phyloP scores from a whole-genome alignment of 2,888 invertebrate species.

The Protophormia terraenovae region DNA sequence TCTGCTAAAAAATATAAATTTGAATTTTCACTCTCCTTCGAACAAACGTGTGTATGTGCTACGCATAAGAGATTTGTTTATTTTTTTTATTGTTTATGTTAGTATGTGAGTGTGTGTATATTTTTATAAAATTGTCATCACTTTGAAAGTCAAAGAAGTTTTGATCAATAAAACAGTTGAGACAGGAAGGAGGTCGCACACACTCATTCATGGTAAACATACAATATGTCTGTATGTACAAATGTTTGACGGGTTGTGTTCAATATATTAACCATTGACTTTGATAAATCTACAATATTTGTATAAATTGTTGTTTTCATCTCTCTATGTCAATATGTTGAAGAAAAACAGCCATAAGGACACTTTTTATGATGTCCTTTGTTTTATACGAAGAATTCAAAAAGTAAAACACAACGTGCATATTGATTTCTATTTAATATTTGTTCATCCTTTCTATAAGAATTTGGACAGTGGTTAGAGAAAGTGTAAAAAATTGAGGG shows the following conservation, averaged over 20 bases:
- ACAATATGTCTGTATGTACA: not conserved
- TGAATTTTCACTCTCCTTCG: not conserved
- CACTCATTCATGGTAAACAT: not conserved
- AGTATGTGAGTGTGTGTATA: not conserved
- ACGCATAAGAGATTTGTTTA: conserved; percentile 39
- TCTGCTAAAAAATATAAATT: too few relatives aligned
- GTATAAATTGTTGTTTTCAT: conserved; percentile 14
- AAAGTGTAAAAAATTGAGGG: not conserved
- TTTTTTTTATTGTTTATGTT: not conserved
- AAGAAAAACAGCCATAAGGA: conserved; percentile 25
- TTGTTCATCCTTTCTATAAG: not conserved
- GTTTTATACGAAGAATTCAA: not conserved
- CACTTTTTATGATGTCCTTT: conserved; percentile 18
- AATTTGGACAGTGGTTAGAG: not conserved
- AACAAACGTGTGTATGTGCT: not conserved
- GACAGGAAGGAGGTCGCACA: not conserved
- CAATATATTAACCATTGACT: conserved; percentile 41
- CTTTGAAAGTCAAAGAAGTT: conserved; percentile 43
- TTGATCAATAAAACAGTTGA: conserved; percentile 30
- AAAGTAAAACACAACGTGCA: conserved; percentile 34
- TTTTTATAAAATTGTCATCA: conserved; percentile 17
- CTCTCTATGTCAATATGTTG: not conserved
- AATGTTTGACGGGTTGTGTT: not conserved
- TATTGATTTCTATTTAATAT: conserved; percentile 44
- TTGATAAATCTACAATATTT: conserved; percentile 47